Conservation (phyloP, 2,888 invertebrate genomes). For the Glaucopsyche alexis region DNA sequence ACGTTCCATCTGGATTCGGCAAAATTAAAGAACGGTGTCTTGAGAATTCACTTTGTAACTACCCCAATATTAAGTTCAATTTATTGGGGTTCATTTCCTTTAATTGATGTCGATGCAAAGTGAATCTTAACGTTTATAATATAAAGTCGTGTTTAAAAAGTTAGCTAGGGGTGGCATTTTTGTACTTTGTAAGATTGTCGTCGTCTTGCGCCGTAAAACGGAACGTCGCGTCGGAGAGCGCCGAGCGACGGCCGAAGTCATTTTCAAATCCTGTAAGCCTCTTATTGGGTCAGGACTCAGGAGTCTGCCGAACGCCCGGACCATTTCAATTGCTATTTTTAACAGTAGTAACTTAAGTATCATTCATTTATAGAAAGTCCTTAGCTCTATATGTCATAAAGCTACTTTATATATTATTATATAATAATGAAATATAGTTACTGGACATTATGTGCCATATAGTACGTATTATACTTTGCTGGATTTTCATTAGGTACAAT, state of each 20-base stretch:
- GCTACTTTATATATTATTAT: not conserved
- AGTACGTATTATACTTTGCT: no score
- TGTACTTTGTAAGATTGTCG: constrained; percentile 31
- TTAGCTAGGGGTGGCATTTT: constrained; percentile 5
- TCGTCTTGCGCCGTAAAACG: constrained; percentile 35
- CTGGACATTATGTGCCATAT: no score
- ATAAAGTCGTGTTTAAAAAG: constrained; percentile 15
- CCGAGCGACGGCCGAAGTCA: not conserved
- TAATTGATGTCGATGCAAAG: not conserved
- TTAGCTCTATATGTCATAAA: not conserved
- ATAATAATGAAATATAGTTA: not conserved
- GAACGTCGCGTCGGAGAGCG: constrained; percentile 32
- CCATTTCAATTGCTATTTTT: not conserved
- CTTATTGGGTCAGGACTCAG: not conserved
- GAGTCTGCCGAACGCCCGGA: not conserved
- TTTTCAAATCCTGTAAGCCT: constrained; percentile 27
- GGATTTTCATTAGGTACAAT: not conserved
- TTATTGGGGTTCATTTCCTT: constrained; percentile 16
- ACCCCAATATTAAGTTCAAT: constrained; percentile 12
- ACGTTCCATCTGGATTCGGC: not conserved
- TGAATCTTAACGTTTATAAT: not conserved
- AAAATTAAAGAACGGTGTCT: constrained; percentile 5
- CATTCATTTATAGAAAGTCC: not conserved
- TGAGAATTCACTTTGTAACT: not conserved
- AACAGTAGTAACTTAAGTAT: not conserved